phyloP scores from a whole-genome alignment of 1,140 invertebrate species.

The Gonatopus flavifemur region DNA sequence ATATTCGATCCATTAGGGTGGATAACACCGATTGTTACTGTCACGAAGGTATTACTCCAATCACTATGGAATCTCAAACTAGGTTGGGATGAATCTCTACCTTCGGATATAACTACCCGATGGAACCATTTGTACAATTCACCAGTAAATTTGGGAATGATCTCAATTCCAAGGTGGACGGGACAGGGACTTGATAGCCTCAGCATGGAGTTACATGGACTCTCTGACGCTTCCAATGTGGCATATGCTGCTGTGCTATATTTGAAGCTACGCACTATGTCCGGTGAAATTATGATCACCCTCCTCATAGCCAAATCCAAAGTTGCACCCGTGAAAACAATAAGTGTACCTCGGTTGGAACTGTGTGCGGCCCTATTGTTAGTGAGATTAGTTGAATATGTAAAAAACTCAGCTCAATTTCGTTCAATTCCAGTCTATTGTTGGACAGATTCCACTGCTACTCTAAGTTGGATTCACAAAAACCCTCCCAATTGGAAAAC shows the following conservation, averaged over 20 bases:
- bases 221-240: background rate
- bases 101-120: background rate
- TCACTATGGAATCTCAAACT: background rate
- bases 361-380: background rate
- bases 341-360: background rate
- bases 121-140: background rate
- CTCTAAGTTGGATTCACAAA: background rate
- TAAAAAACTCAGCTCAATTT: background rate
- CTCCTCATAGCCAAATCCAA: background rate
- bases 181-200: background rate
- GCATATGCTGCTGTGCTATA: background rate
- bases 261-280: background rate
- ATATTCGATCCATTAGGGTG: background rate
- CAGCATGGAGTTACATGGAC: background rate
- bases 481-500: background rate
- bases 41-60: background rate
- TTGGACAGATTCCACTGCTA: constrained; percentile 6
- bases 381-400: background rate
- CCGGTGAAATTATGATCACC: background rate
- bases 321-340: background rate
- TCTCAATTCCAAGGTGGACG: background rate
- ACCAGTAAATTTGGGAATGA: background rate
- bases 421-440: background rate
- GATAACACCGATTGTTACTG: background rate
- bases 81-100: background rate